Conservation (phyloP, 2,888 invertebrate species). For the Tinea trinotella region DNA sequence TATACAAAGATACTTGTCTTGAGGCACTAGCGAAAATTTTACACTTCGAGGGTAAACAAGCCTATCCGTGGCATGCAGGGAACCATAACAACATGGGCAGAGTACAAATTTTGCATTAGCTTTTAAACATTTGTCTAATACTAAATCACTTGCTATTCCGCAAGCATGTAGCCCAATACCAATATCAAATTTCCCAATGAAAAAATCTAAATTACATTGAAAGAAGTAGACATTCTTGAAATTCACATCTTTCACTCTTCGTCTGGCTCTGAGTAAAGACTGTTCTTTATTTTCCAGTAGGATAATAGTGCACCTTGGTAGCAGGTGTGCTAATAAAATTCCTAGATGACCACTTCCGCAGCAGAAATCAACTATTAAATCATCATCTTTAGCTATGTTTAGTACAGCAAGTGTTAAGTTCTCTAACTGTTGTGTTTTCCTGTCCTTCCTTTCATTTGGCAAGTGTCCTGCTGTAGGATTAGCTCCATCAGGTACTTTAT, state of each 20-base stretch:
- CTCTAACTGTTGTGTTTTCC: slow-evolving; percentile 91
- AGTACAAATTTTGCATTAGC: slow-evolving; percentile 86
- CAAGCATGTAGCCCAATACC: slow-evolving; percentile 95
- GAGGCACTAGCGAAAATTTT: slow-evolving; percentile 58
- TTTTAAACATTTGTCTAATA: slow-evolving; percentile 85
- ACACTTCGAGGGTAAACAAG: slow-evolving; percentile 87
- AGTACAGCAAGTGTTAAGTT: slow-evolving; percentile 84
- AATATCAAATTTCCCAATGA: slow-evolving; percentile 84
- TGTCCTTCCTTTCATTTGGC: slow-evolving; percentile 78
- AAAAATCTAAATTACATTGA: slow-evolving; percentile 94
- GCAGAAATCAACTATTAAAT: slow-evolving; percentile 93
- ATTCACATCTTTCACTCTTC: slow-evolving; percentile 76
- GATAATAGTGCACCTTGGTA: slow-evolving; percentile 84
- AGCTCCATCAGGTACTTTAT: slow-evolving; percentile 78
- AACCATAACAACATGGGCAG: slow-evolving; percentile 96
- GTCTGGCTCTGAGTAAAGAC: slow-evolving; percentile 82
- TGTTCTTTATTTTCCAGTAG: slow-evolving; percentile 94
- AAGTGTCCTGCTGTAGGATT: slow-evolving; percentile 85
- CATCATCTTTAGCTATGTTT: slow-evolving; percentile 76
- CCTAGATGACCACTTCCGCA: slow-evolving; percentile 95
- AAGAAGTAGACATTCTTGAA: slow-evolving; percentile 83
- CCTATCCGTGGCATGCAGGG: slow-evolving; percentile 84
- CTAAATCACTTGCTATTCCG: slow-evolving; percentile 94
- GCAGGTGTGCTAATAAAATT: slow-evolving; percentile 83
- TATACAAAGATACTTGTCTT: slow-evolving; percentile 81